These are phyloP conservation scores for Rhabdomys dilectus DNA, from an alignment of 2,113 vertebrate genomes.

Conservation along the genomic window DNA sequence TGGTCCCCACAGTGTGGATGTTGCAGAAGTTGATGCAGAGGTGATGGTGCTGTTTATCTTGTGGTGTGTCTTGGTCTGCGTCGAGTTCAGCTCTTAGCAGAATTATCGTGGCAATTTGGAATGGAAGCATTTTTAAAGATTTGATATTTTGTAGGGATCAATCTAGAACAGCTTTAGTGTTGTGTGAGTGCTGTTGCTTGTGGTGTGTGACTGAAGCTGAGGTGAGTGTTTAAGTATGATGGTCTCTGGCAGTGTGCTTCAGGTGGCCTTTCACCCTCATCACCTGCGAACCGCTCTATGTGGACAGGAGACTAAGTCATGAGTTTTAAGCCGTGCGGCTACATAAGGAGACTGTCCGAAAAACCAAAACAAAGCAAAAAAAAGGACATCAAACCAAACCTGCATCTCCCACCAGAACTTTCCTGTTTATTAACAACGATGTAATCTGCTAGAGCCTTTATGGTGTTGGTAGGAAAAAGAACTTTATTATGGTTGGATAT, in stretches of 20 bases:
- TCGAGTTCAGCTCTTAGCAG: not conserved
- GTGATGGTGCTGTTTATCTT: not conserved
- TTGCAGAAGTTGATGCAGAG: not conserved
- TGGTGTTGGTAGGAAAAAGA: not conserved
- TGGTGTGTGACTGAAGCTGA: not conserved
- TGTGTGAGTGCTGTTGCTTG: not conserved
- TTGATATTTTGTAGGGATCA: not conserved
- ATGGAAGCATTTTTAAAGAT: not conserved
- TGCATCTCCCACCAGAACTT: not conserved
- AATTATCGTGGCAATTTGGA: not conserved
- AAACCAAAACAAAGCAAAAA: not conserved
- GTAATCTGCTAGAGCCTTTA: not conserved
- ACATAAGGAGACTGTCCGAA: not conserved
- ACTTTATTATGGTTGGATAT: not conserved
- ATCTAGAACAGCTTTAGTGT: not conserved
- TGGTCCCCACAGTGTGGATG: too few species aligned
- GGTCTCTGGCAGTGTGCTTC: too few species aligned
- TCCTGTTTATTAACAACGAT: not conserved
- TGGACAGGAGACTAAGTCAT: not conserved
- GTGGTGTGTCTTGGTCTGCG: not conserved
- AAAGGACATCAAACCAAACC: not conserved
- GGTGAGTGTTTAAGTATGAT: not conserved
- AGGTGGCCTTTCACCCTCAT: not conserved
- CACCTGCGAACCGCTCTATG: not conserved
- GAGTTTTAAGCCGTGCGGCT: not conserved